Base-by-base conservation (phyloP, 2,113 vertebrate genomes). In the Elgaria multicarinata region DNA sequence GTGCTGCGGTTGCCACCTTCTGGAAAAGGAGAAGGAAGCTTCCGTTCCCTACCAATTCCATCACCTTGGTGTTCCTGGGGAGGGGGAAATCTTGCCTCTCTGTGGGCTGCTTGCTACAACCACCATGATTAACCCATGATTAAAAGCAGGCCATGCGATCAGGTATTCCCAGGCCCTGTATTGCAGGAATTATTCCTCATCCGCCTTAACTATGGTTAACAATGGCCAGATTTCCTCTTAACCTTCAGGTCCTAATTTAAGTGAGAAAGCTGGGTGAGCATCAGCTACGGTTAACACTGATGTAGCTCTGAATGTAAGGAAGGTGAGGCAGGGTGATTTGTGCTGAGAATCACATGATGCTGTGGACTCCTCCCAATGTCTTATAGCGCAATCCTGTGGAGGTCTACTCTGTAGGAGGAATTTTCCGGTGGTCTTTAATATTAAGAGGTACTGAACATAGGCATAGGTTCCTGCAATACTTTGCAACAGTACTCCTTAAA, bases 1-100 rank as follows among this genome's bases (percentile, higher is more conserved):
- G 83, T 88, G 87, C 90, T 93, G 90, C 86, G 90, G 91, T 96
- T 98, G 97, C 98, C 98, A 97, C 96, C 98, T 98, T 92, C 92
- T 98, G 98, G 95, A 88, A 66, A 86, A 22, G 13, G 5, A 50
- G 50, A 1, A 81, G 50, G 86, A 33, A 81, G 6, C 3, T 86
- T 78, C 8, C 2, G 12, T 84, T 39, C 75, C 58, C 81, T 66
- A 4, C 78, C 33, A 4, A 79, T 33, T 39, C 20, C 22, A 36
- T 28, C 42, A 16, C 31, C 22, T 26, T 87, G 58, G 76, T 24
- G 36, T 26, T 33, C 42, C 1, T 6, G 82, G 33, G 13, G 28
- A 39, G n/a, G 7, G 5, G n/a, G 33, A 8, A 10, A 39, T 50
- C 42, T 28, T 5, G 1, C 39, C 24, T 50, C 24, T 31, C 26